Evolutionary conservation across 2,113 vertebrate genomes (phyloP), one percentile per base, ranked within the genome.

Genomic region (Alethe castanea): DNA sequence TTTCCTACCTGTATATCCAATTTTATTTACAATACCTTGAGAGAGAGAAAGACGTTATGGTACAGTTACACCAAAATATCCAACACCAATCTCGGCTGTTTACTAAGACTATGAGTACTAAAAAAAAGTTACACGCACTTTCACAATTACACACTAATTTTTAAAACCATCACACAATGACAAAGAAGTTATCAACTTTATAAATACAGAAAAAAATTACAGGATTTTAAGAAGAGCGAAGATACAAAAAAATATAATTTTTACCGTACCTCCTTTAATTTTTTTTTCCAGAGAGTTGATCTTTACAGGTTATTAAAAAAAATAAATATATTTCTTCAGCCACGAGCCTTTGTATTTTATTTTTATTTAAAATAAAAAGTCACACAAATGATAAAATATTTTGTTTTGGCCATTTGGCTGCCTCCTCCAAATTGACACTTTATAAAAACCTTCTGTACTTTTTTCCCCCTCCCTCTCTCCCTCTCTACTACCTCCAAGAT

Each of bases 401-500:
- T 50, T 8, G 6, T 45, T 94, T 92, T 50, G 45, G 64, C 67
- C 25, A 59, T 91, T 81, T 73, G 74, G 83, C 86, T 92, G 48
- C 72, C 48, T 95, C 82, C 88, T 48, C 59, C 45, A 91, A 96
- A 94, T 7, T 78, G 77, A 60, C 93, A 95, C 86, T 97, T 94
- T 82, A 91, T 73, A 94, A 90, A 96, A 95, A 92, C 77, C 95
- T 89, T 81, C 74, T 91, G 86, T 92, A 92, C 94, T 92, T 90
- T 92, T 88, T 17, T 36, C 85, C 87, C 83, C 92, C 90, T 88
- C 92, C 85, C 80, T 91, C 96, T 97, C 90, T 97, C 96, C 77
- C 88, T 79, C 88, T 92, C 42, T 87, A 52, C 91, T 97, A 97
- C 98, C 99, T 99, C 98, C 99, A 99, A 99, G 98, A 99, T 99